Base-by-base conservation (phyloP, 2,113 vertebrate genomes). In the Etheostoma cragini region DNA sequence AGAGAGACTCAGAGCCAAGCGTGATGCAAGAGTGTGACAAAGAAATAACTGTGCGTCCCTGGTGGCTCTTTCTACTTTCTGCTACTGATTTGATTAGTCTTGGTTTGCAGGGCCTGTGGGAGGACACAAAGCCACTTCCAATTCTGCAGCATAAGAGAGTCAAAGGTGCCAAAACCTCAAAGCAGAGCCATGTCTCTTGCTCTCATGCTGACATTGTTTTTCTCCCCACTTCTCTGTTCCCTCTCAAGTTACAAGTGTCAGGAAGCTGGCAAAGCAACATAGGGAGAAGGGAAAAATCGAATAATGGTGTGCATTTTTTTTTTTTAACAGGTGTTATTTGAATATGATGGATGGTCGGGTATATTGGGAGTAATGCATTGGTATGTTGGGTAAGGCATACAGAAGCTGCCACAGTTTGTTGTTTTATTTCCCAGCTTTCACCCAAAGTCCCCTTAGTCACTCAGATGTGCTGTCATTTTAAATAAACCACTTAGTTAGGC, bases 41-140 rank as follows among this genome's bases (percentile, higher is more conserved):
- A 77, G 38, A 92, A 81, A n/a, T 64, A 77, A 64, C 76, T 77
- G 64, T 87, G 64, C 46, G 47, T 88, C 80, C 66, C 71, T 22
- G 33, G 62, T 72, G 77, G 74, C 71, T 72, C 80, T 79, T 83
- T 82, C 89, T 85, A 84, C 50, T 76, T 53, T 67, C n/a, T 84
- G 76, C 78, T 63, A 35, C 68, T 86, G 0, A 57, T 93, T 90
- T 92, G 65, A 91, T 93, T 92, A 89, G 88, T 88, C 22, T 19
- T 86, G 63, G 58, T 87, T 82, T 61, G 65, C 84, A 61, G 26
- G 66, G 57, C 67, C 21, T 53, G 52, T 64, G 64, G 61, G 88
- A 26, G 66, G 77, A 76, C 74, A 66, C 57, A 62, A 84, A 88
- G 77, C 54, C 35, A 57, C 79, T 84, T 73, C 87, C 84, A 88